Base-by-base conservation (phyloP, 2,888 invertebrate species). In the Ligdia adustata region DNA sequence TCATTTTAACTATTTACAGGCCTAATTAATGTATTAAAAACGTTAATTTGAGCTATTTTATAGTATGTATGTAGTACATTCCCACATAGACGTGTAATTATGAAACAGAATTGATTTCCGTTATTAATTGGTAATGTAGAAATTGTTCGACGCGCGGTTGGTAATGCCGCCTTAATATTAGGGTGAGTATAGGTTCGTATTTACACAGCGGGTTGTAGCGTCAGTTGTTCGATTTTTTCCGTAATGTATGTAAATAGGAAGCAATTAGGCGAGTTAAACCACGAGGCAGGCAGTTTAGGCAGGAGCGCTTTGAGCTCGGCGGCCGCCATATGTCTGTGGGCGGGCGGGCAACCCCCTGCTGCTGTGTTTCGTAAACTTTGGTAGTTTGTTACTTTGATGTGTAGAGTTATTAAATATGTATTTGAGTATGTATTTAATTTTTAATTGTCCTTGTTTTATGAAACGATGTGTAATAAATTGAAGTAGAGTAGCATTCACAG, bases 191-290 rank as follows among this genome's bases (percentile, higher is more conserved):
- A 62, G 52, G 60, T 71, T 51, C 49, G 33, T 84, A 82, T 84
- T 84, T 86, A 87, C 79, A 82, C 82, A 81, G 64, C 43, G 48
- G 72, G 77, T 66, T 66, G 64, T 57, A 70, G 75, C 83, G 88
- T 78, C 87, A 81, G 88, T 89, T 88, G 81, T 66, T 75, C 69
- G 69, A 69, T 72, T 82, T 87, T 88, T 89, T 85, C 79, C 76
- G 75, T 87, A 88, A 90, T 87, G 74, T 89, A 90, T 89, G 89
- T 87, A 90, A 89, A 90, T 89, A 83, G 82, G 83, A 88, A 87
- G 77, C 88, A 90, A 89, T 90, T 89, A 90, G 85, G 86, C 84
- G 84, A 86, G 85, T 87, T 89, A 88, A 88, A 81, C 88, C 81
- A 84, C 86, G 87, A 87, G 89, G 89, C 83, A 85, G 86, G 82